These are phyloP conservation scores for Drosophila hydei DNA, from an alignment of 1,140 invertebrate species.

Conservation along the genomic window DNA sequence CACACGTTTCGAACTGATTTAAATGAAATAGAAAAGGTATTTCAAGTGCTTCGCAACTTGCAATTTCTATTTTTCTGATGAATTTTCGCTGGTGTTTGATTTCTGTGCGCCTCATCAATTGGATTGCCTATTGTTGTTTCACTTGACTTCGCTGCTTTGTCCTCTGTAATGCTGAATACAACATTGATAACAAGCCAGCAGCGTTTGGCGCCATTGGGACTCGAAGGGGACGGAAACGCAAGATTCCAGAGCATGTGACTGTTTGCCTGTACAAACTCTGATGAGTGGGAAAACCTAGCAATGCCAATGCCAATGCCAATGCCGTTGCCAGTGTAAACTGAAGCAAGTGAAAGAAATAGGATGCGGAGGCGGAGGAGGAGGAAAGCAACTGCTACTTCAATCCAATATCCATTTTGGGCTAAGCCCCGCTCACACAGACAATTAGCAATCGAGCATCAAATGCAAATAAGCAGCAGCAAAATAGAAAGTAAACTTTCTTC, in stretches of 20 bases:
- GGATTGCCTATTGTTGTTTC: slow-evolving; percentile 39
- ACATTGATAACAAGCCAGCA: slow-evolving; percentile 34
- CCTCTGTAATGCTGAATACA: slow-evolving; percentile 33
- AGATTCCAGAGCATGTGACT: slow-evolving; percentile 10
- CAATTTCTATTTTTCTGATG: not conserved
- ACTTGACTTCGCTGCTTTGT: slow-evolving; percentile 25
- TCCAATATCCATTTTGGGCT: slow-evolving; percentile 11
- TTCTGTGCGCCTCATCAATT: slow-evolving; percentile 42
- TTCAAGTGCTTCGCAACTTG: not conserved
- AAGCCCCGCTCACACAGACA: slow-evolving; percentile 6
- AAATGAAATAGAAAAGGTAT: not conserved
- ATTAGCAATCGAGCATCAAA: slow-evolving; percentile 49
- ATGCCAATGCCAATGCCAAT: slow-evolving; percentile 49
- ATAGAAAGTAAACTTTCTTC: slow-evolving; percentile 3
- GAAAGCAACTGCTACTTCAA: slow-evolving; percentile 27
- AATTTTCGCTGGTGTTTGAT: slow-evolving; percentile 43
- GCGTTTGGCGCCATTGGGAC: not conserved
- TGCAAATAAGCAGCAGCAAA: slow-evolving; percentile 35
- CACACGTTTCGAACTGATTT: no score
- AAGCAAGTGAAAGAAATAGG: not conserved
- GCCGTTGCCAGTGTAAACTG: slow-evolving; percentile 34
- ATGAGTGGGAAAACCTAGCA: slow-evolving; percentile 50
- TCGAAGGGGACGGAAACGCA: not conserved
- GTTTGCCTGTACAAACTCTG: no score
- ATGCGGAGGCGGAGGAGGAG: no score